Percentiles rank a stretch among this genome's conserved stretches.
phyloP scores from a whole-genome alignment of 2,113 vertebrate genomes.

The Machaerirhynchus nigripectus region DNA sequence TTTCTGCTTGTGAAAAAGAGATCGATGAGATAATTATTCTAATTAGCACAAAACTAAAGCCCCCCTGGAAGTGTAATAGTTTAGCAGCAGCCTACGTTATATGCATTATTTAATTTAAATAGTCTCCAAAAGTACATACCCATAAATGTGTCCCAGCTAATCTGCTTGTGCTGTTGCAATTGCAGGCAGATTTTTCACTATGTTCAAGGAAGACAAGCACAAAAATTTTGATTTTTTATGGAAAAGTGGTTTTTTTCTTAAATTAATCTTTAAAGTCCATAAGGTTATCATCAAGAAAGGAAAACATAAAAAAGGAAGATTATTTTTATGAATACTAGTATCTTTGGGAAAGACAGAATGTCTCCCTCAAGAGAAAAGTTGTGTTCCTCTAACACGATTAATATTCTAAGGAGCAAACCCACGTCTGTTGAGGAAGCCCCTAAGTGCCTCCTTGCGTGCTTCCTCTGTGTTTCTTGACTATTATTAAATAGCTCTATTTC shows the following conservation, averaged over 20 bases:
- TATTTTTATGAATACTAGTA: not conserved
- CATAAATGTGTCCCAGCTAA: not conserved
- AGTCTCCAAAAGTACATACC: not conserved
- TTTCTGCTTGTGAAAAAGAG: not conserved
- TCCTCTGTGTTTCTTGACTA: not conserved
- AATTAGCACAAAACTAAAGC: not conserved
- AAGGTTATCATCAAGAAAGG: not conserved
- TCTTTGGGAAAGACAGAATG: not conserved
- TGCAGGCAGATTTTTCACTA: not conserved
- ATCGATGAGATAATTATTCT: not conserved
- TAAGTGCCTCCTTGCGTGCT: not conserved
- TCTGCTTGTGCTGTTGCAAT: not conserved
- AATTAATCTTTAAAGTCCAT: not conserved
- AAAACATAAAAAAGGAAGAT: not conserved
- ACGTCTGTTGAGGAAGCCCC: not conserved
- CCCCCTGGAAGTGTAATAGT: not conserved
- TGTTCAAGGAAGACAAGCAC: not conserved
- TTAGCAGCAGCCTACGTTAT: not conserved
- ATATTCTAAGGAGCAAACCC: not conserved
- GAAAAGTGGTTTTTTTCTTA: not conserved
- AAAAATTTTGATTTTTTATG: not conserved
- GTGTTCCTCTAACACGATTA: not conserved
- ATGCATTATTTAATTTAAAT: not conserved
- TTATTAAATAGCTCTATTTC: conserved; percentile 1
- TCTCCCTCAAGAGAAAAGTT: not conserved